Base-by-base conservation (phyloP, 1,140 invertebrate species). In the Drosophila malerkotliana region DNA sequence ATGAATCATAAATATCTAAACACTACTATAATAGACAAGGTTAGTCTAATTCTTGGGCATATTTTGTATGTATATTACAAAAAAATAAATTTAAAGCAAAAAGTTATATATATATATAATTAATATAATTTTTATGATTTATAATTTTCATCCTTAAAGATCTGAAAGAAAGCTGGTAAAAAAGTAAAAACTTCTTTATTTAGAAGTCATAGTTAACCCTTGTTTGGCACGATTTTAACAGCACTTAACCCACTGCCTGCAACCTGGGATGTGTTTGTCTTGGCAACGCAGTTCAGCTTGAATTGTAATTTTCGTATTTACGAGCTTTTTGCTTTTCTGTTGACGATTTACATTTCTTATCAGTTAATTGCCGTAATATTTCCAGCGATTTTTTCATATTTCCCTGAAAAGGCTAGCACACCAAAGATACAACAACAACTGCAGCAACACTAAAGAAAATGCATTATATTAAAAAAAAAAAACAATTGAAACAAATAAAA, bases 351-450 rank as follows among this genome's bases (percentile, higher is more conserved):
- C 54, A 53, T 83, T 83, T 71, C 28, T 84, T 84, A 84, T 84
- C 80, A 77, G 81, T 77, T 80, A 63, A 85, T 73, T 80, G 81
- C 51, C 58, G 76, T 79, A 74, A 63, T 82, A 78, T 60, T 54
- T 56, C 62, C 41, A 53, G 71, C 62, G 57, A 21, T 21, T 69
- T 34, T 62, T 80, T 74, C 6, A 61, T 44, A 14, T 2, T 44
- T 24, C 58, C 51, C 53, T 49, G 34, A 21, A 55, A 61, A 66
- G 15, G 28, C 21, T 18, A 28, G 26, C 26, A 28, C 26, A 28
- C 26, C 26, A 28, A 32, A 41, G 58, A 18, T 39, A 26, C 39
- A 28, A 18, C 18, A 44, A 34, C 26, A 52, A 54, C 52, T 28
- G 5, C 6, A 6, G 26, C 61, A 72, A 41, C 32, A 53, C 15